Base-by-base conservation (phyloP, 2,797 vertebrate genomes). In the Tinamus major region DNA sequence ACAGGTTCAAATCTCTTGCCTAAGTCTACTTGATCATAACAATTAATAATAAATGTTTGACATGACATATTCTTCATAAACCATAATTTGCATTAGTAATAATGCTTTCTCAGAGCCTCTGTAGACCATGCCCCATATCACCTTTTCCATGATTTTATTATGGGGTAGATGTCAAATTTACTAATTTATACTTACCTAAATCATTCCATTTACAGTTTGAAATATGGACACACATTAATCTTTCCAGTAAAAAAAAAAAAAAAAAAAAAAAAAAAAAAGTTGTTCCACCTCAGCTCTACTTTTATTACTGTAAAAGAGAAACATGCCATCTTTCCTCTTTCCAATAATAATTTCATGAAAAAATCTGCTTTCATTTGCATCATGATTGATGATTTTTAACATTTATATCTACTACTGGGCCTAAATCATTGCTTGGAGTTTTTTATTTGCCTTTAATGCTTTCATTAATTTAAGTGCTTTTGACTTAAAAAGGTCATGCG, bases 401-500 rank as follows among this genome's bases (percentile, higher is more conserved):
- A 91, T 90, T 86, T 88, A 88, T 89, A 88, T 86, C 89, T 94
- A 39, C 51, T 91, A 71, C n/a, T 81, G 53, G 64, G 58, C 49
- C 68, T 93, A 70, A 87, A 88, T 76, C 3, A 16, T 39, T 41
- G 68, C 49, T 87, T 33, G 59, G 85, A 81, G 20, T 51, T 93
- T 93, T 90, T 91, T 76, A 91, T 1, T 4, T 27, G 29, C 26
- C 46, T 93, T 80, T 87, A 93, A 71, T 74, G 72, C 37, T 89
- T 92, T 70, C 64, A 90, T 37, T 70, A 95, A 92, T 49, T 3
- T 84, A 92, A 91, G 26, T 87, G 64, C 24, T 81, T 95, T 90
- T 95, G 93, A 94, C 80, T 71, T 88, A 95, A 92, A 72, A 90
- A 90, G 94, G 89, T 79, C 85, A 92, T 0, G 2, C 81, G 71